Percentiles rank a stretch among this genome's conserved stretches.
Evolutionary conservation across 2,113 vertebrate genomes (phyloP).

Genomic region (Pogona vitticeps): DNA sequence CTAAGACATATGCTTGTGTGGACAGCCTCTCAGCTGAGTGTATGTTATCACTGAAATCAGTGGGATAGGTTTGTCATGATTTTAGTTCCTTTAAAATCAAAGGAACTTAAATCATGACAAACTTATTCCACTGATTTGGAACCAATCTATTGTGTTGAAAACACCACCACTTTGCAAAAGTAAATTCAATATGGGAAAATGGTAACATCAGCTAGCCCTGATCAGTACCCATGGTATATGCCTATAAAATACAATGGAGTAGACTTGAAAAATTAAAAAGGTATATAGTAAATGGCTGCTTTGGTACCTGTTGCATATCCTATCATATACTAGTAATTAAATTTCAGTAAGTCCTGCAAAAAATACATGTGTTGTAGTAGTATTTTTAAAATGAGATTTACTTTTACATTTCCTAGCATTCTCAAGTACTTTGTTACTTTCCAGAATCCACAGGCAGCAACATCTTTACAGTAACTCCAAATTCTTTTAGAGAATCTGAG

Average conservation of each 20-base stretch:
- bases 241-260: not conserved
- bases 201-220: not conserved
- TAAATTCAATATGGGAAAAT: not conserved
- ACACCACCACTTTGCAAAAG: not conserved
- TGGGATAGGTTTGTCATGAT: not conserved
- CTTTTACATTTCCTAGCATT: not conserved
- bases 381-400: not conserved
- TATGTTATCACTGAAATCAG: too few relatives aligned
- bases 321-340: not conserved
- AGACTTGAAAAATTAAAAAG: not conserved
- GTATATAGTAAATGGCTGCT: not conserved
- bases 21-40: too few relatives aligned
- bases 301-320: not conserved
- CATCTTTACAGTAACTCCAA: constrained; percentile 5
- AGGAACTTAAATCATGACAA: too few relatives aligned
- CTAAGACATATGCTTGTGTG: too few relatives aligned
- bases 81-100: not conserved
- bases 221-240: not conserved
- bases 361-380: not conserved
- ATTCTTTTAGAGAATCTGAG: constrained; percentile 27
- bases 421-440: not conserved
- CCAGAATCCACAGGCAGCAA: not conserved
- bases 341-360: constrained; percentile 14
- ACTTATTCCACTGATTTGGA: too few relatives aligned
- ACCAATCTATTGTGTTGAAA: not conserved